Evolutionary conservation across 2,888 invertebrate species (phyloP).

Genomic region (Lithosia quadra): DNA sequence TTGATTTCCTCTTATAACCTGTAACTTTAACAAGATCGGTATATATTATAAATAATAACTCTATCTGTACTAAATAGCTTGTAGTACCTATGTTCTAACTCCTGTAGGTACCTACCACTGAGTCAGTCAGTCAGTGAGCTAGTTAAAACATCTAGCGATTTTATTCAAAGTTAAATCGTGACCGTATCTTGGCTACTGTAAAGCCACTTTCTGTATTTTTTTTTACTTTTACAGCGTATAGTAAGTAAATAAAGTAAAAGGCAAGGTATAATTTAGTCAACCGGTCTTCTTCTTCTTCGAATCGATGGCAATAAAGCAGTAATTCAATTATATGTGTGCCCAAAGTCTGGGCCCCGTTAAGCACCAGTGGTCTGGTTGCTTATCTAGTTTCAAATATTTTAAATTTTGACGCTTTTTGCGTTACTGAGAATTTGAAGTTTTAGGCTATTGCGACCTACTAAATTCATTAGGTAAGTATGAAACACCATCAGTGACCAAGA

Average conservation of each 20-base stretch:
- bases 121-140: not conserved
- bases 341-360: too few relatives aligned
- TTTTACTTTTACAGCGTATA: too few relatives aligned
- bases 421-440: too few relatives aligned
- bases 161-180: not conserved
- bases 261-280: too few relatives aligned
- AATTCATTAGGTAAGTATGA: not conserved
- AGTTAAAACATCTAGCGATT: not conserved
- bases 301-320: too few relatives aligned
- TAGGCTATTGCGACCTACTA: not conserved
- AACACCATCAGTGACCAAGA: not conserved
- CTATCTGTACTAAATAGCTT: not conserved
- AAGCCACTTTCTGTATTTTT: too few relatives aligned
- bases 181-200: not conserved
- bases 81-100: not conserved
- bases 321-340: too few relatives aligned
- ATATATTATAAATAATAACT: not conserved
- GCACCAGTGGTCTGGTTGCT: too few relatives aligned
- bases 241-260: too few relatives aligned
- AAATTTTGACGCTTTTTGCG: too few relatives aligned
- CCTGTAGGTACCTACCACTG: not conserved
- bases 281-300: too few relatives aligned
- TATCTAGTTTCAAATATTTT: too few relatives aligned
- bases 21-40: constrained; percentile 3
- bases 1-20: constrained; percentile 24